Percentiles rank a stretch among this genome's conserved stretches.
Evolutionary conservation across 2,113 vertebrate species (phyloP).

Genomic region (Bambusicola thoracicus): DNA sequence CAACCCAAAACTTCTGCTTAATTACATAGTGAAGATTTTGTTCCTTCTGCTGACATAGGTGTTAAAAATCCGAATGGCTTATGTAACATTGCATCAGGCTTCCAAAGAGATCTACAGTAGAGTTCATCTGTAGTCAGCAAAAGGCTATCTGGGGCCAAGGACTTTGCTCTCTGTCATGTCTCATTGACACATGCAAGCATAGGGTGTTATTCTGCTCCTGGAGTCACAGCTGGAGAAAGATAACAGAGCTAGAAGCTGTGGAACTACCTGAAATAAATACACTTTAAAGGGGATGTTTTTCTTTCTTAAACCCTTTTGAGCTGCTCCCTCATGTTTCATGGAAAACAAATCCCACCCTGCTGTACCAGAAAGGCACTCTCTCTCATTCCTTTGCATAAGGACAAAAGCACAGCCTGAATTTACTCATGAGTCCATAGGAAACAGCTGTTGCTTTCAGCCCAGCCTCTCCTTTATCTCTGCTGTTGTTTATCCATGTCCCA

Average conservation of each 20-base stretch:
- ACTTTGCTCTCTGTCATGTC: neutral
- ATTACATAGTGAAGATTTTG: neutral
- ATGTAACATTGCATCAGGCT: neutral
- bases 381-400: neutral
- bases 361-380: neutral
- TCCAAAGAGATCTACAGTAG: neutral
- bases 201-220: neutral
- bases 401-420: constrained; percentile 34
- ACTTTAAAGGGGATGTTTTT: neutral
- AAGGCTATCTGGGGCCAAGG: constrained; percentile 2
- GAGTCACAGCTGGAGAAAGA: neutral
- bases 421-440: constrained; percentile 48
- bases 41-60: neutral
- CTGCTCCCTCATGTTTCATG: neutral
- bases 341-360: neutral
- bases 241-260: neutral
- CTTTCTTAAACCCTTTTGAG: neutral
- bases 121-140: constrained; percentile 18
- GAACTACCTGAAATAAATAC: neutral
- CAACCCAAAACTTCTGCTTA: constrained; percentile 11
- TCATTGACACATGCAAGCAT: neutral
- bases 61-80: neutral
- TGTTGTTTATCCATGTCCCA: constrained; percentile 48
- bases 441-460: constrained; percentile 45
- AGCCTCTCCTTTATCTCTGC: constrained; percentile 51